A percentile compares a stretch with the other conserved stretches of the same genome.
Conservation (phyloP, 2,113 vertebrate species). For the Phoxinus phoxinus region DNA sequence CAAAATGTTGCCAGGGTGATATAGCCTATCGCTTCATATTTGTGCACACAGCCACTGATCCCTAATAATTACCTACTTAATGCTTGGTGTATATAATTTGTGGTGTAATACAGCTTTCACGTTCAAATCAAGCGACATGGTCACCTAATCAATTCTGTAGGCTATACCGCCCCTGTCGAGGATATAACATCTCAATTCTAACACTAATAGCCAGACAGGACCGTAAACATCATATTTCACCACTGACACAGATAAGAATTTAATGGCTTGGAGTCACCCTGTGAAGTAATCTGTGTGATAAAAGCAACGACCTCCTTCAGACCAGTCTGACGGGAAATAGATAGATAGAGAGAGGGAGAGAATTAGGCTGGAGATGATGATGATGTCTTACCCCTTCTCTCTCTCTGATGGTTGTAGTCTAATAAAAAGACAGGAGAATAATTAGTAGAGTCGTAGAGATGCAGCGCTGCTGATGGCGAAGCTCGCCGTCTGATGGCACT, state of each 20-base stretch:
- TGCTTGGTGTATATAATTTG: conserved; percentile 1
- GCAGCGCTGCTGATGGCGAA: neutral
- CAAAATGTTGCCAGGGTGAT: neutral
- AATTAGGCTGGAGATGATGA: conserved; percentile 21
- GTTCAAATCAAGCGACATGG: conserved; percentile 19
- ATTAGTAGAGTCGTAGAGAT: conserved; percentile 17
- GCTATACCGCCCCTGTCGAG: neutral
- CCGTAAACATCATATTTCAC: conserved; percentile 43
- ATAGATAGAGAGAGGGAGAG: neutral
- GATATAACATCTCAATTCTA: conserved; percentile 41
- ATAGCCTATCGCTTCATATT: neutral
- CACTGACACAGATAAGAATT: conserved; percentile 42
- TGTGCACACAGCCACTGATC: neutral
- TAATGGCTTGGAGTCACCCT: conserved; percentile 43
- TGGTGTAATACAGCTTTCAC: neutral
- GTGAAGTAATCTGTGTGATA: conserved; percentile 35
- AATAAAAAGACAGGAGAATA: conserved; percentile 46
- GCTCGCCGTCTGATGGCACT: conserved; percentile 43
- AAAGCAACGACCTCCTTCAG: conserved; percentile 5
- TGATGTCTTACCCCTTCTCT: neutral
- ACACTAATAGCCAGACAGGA: conserved; percentile 23
- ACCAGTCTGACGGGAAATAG: conserved; percentile 32
- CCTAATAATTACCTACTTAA: neutral
- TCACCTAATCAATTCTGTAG: conserved; percentile 35
- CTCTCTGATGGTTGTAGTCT: conserved; percentile 29